Evolutionary conservation across 2,113 vertebrate species (phyloP).

Genomic region (Mus pahari): DNA sequence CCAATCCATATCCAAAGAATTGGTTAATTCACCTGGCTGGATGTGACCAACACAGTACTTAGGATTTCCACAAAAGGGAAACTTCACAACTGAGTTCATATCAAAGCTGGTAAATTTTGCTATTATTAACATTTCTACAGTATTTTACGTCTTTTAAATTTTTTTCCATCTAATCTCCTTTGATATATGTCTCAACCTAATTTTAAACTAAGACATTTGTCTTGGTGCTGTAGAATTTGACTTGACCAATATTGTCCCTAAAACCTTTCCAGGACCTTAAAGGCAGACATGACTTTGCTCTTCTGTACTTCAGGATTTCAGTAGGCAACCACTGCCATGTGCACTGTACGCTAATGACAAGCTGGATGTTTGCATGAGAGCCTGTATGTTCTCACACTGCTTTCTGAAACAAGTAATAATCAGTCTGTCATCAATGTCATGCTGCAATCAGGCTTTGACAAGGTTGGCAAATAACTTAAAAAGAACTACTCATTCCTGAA

Average conservation of each 20-base stretch:
- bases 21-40: conserved; percentile 29
- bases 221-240: neutral
- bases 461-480: conserved; percentile 87
- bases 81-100: neutral
- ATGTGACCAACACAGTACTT: neutral
- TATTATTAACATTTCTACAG: neutral
- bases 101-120: neutral
- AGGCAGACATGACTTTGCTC: conserved; percentile 34
- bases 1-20: neutral
- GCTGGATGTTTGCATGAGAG: conserved; percentile 75
- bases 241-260: neutral
- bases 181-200: neutral
- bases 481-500: conserved; percentile 82
- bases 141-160: neutral
- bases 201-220: neutral
- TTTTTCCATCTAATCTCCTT: neutral
- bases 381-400: conserved; percentile 71
- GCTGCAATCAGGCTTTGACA: conserved; percentile 84
- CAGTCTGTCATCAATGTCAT: conserved; percentile 80
- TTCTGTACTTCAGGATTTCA: neutral
- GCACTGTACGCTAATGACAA: conserved; percentile 52
- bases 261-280: conserved; percentile 59
- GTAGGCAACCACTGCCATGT: conserved; percentile 70
- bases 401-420: conserved; percentile 83
- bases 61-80: neutral